Evolutionary conservation across 1,140 invertebrate species (phyloP).

Genomic region (Drosophila grimshawi): DNA sequence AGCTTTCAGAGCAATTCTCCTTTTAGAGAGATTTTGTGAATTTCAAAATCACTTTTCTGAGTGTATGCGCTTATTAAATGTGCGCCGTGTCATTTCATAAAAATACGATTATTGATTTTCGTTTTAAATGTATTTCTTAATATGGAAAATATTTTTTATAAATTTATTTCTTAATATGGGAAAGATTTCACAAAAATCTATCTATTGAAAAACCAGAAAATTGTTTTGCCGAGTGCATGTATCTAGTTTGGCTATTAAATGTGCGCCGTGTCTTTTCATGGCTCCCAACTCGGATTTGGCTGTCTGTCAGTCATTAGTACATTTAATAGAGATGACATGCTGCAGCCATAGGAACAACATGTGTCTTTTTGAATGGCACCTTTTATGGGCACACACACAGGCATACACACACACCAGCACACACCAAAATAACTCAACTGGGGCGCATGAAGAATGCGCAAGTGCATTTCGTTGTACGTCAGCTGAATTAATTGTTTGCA

Average conservation of each 20-base stretch:
- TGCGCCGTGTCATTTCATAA: too few species aligned
- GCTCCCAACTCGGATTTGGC: conserved; percentile 3
- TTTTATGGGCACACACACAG: conserved; percentile 18
- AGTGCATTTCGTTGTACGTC: conserved; percentile 44
- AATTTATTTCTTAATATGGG: too few species aligned
- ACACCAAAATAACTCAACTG: conserved; percentile 8
- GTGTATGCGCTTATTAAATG: too few species aligned
- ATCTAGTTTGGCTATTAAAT: conserved; percentile 32
- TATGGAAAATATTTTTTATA: too few species aligned
- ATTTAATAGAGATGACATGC: conserved; percentile 43
- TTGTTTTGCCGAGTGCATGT: not conserved
- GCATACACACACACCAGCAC: not conserved
- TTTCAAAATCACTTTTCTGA: too few species aligned
- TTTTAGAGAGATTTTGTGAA: too few species aligned
- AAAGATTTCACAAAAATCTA: too few species aligned
- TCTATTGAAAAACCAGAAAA: too few species aligned
- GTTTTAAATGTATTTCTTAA: too few species aligned
- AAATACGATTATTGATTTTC: too few species aligned
- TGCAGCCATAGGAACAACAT: conserved; percentile 28
- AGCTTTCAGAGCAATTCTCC: too few species aligned
- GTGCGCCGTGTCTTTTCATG: conserved; percentile 8
- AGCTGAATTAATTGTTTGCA: conserved; percentile 54
- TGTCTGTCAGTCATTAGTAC: conserved; percentile 52
- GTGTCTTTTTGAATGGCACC: conserved; percentile 22
- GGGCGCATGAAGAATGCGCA: conserved; percentile 6